Percentiles rank a stretch among this genome's conserved stretches.
Evolutionary conservation across 1,140 invertebrate genomes (phyloP).

Genomic region (Lethrus apterus): DNA sequence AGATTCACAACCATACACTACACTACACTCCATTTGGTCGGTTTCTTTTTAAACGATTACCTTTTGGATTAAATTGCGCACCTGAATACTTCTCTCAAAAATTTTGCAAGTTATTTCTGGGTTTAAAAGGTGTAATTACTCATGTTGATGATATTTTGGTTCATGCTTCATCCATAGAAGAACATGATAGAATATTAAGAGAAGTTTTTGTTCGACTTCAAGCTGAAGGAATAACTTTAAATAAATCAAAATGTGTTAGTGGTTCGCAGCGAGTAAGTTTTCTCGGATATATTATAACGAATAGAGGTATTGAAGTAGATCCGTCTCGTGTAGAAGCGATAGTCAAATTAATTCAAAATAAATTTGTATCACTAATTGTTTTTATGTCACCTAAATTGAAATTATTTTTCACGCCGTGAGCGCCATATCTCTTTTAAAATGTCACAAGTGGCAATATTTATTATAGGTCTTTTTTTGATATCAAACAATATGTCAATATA

Average conservation of each 20-base stretch:
- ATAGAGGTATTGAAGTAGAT: constrained; percentile 28
- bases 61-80: constrained; percentile 25
- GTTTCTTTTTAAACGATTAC: constrained; percentile 26
- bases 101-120: constrained; percentile 23
- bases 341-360: too few relatives aligned
- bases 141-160: constrained; percentile 35
- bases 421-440: too few relatives aligned
- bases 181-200: constrained; percentile 26
- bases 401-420: too few relatives aligned
- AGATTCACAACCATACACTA: constrained; percentile 19
- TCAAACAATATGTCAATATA: too few relatives aligned
- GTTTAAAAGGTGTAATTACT: constrained; percentile 23
- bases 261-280: constrained; percentile 23
- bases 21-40: constrained; percentile 26
- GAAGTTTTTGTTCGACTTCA: constrained; percentile 24
- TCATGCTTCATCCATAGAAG: constrained; percentile 21
- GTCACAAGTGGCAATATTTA: too few relatives aligned
- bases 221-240: constrained; percentile 28
- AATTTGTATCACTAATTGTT: too few relatives aligned
- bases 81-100: constrained; percentile 26
- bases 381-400: too few relatives aligned
- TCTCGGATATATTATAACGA: constrained; percentile 30
- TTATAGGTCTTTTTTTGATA: too few relatives aligned
- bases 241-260: constrained; percentile 29
- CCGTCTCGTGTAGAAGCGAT: constrained; percentile 34